A percentile compares a stretch with the other conserved stretches of the same genome.
Evolutionary conservation across 2,113 vertebrate species (phyloP).

Genomic region (rabbit (Oryctolagus cuniculus)): DNA sequence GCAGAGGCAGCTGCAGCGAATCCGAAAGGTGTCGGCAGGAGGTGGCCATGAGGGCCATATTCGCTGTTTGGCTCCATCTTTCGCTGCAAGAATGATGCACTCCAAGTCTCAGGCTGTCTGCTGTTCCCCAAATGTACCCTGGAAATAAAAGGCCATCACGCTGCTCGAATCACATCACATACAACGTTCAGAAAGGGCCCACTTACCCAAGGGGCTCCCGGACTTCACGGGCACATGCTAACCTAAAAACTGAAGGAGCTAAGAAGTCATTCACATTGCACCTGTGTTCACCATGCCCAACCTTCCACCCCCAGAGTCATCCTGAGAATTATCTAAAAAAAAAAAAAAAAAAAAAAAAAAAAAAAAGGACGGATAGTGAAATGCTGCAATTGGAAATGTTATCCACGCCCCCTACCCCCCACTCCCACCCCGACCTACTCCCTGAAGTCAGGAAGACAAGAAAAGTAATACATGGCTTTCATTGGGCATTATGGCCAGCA

Average conservation of each 20-base stretch:
- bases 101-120: constrained; percentile 10
- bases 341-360: constrained; percentile 16
- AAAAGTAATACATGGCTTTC: neutral
- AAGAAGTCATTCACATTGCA: neutral
- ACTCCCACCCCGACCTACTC: neutral
- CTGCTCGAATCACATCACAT: neutral
- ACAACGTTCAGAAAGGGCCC: neutral
- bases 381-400: neutral
- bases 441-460: neutral
- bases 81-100: neutral
- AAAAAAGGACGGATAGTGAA: neutral
- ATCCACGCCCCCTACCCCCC: neutral
- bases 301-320: neutral
- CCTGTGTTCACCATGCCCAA: neutral
- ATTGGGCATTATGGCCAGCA: too few relatives aligned
- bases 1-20: constrained; percentile 78
- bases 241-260: neutral
- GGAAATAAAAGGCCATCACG: constrained; percentile 57
- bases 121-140: constrained; percentile 6
- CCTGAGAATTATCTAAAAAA: neutral
- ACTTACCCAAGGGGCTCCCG: neutral
- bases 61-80: neutral
- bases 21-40: constrained; percentile 57
- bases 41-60: neutral
- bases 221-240: neutral